Conservation (phyloP, 2,113 vertebrate species). For the Chiloscyllium plagiosum region DNA sequence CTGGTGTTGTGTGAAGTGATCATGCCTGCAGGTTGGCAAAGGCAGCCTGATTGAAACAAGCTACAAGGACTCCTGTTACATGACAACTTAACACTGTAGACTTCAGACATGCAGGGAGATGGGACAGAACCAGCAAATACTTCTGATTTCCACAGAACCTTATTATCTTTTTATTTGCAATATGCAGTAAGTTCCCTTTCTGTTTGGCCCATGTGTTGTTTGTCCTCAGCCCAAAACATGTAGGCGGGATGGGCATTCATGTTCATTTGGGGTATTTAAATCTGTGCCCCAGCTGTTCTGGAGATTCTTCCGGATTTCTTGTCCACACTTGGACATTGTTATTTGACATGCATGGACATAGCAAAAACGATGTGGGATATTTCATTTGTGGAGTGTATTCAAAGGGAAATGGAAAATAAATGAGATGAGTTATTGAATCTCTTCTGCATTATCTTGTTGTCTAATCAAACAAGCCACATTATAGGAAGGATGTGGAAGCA, state of each 20-base stretch:
- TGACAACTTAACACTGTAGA: constrained; percentile 99
- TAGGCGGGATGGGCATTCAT: too few species aligned
- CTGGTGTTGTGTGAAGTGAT: too few species aligned
- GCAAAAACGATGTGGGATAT: neutral
- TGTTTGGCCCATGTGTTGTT: constrained; percentile 45
- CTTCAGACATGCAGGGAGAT: constrained; percentile 99
- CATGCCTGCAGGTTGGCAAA: constrained; percentile 81
- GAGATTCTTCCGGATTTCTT: neutral
- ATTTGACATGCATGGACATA: too few species aligned
- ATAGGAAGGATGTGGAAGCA: too few species aligned
- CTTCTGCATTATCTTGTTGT: neutral
- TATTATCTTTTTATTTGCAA: constrained; percentile 42
- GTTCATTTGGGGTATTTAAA: neutral
- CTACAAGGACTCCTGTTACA: constrained; percentile 99
- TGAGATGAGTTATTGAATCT: neutral
- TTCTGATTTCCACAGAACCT: neutral
- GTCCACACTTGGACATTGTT: neutral
- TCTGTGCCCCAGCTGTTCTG: neutral
- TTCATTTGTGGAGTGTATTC: neutral
- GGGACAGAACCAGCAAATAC: constrained; percentile 63
- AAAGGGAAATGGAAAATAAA: neutral
- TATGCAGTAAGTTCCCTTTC: constrained; percentile 47
- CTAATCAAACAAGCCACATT: neutral
- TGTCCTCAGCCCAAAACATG: neutral
- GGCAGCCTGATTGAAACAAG: constrained; percentile 99